These are phyloP conservation scores for Syngnathoides biaculeatus DNA, from an alignment of 2,113 vertebrate genomes.

Conservation along the genomic window DNA sequence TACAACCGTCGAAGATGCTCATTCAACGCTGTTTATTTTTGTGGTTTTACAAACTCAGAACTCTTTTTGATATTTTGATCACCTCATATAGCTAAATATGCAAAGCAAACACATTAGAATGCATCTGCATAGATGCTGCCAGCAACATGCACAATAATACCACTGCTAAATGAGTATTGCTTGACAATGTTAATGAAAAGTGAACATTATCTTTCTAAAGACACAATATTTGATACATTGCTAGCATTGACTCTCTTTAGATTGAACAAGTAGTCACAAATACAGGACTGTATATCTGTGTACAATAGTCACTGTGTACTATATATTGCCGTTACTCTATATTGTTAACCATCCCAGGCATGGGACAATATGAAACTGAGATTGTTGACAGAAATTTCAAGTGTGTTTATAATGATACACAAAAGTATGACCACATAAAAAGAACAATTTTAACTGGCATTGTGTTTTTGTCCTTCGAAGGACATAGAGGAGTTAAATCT, in stretches of 20 bases:
- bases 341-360: slow-evolving; percentile 8
- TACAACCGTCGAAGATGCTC: too few species aligned
- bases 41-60: not conserved
- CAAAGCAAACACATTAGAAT: not conserved
- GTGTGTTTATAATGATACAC: slow-evolving; percentile 1
- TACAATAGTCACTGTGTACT: not conserved
- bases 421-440: slow-evolving; percentile 27
- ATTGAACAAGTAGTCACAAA: not conserved
- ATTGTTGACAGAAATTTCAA: not conserved
- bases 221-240: not conserved
- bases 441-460: slow-evolving; percentile 18
- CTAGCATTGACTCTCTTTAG: not conserved
- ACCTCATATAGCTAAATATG: not conserved
- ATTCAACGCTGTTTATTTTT: too few species aligned
- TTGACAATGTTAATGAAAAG: not conserved
- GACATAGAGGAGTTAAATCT: slow-evolving; percentile 61
- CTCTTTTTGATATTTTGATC: not conserved
- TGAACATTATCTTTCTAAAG: not conserved
- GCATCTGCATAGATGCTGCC: not conserved
- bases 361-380: not conserved
- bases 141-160: not conserved
- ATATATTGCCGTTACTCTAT: slow-evolving; percentile 8
- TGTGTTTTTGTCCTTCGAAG: slow-evolving; percentile 43
- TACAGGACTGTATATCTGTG: not conserved
- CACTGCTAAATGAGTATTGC: not conserved